Evolutionary conservation across 2,113 vertebrate genomes (phyloP), one percentile per base, ranked within the genome.

Genomic region (Sander vitreus): DNA sequence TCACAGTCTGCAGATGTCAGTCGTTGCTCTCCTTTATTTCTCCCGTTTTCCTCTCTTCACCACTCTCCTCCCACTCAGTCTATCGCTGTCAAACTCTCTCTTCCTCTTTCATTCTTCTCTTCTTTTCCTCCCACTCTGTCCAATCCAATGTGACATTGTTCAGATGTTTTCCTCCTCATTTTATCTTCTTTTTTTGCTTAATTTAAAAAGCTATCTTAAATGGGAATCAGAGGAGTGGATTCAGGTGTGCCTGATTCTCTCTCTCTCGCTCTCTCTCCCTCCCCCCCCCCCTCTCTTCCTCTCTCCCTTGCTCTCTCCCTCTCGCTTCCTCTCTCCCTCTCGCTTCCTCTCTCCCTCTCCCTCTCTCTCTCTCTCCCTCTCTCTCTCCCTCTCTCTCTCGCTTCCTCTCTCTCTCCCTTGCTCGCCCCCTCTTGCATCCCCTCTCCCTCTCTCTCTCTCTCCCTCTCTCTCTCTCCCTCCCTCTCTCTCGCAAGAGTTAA

Each of bases 21-120:
- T 67, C 75, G 36, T 53, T 72, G 16, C 43, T 74, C 77, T 76
- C 18, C 57, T 69, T 12, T 50, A 53, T 73, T 74, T 58, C 50
- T 75, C 23, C 47, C 27, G 33, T 62, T 70, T 58, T 57, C 53
- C 48, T 74, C 39, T 27, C 16, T 39, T 55, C 19, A 18, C 63
- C 64, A 7, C 53, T 76, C 47, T 69, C 75, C 64, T 80, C 85
- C 85, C 58, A 84, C 75, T 68, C 53, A 67, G 25, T 71, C 33
- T 60, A 25, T 36, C 47, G 12, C 78, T 76, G 78, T 80, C 76
- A 83, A 74, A 65, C 58, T 25, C 50, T 48, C 16, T 23, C 13
- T 10, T 30, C 51, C 57, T 51, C 23, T 77, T 62, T 65, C 51
- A 59, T 76, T 62, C 33, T 7, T 62, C 50, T 23, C 25, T 63